Evolutionary conservation across 2,797 vertebrate species (phyloP), one percentile per base, ranked within the genome.

Genomic region (Capromys pilorides): DNA sequence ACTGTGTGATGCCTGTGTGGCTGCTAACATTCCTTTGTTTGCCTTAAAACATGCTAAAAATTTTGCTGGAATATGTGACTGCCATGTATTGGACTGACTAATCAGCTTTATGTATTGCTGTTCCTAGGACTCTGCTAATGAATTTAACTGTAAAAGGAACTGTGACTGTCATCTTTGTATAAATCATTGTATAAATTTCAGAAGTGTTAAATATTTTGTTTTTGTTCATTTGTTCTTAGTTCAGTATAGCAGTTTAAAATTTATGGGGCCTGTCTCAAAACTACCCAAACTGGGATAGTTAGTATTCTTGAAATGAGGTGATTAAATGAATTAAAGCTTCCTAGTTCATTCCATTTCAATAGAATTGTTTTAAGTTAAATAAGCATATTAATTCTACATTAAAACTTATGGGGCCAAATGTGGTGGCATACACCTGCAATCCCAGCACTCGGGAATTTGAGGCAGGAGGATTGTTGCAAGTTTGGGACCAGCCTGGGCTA

Each of bases 141-240:
- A 94, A 94, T 91, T 89, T 39, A 88, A 8, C 83, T 93, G 3
- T 82, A 90, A 77, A 96, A 94, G 62, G 69, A 95, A 95, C 93
- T 26, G 45, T 31, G 39, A 36, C 78, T 86, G 8, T 67, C 57
- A 51, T 94, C 86, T 94, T 88, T 92, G 5, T 93, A 69, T 81
- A 90, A 79, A 92, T 88, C 77, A 51, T 71, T 95, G 62, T 96
- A 67, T 93, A 11, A 94, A 57, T 94, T 92, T 96, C 86, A 96
- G 83, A 82, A 94, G 69, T 80, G 41, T 71, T 92, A 67, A 39
- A 31, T 81, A 41, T 90, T 90, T 94, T 88, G 31, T 91, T 93
- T 51, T 87, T 81, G 51, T 79, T 94, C 39, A 87, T 79, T 79
- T 80, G 18, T 94, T 75, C 66, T 79, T 90, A 54, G 41, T 61